Evolutionary conservation across 2,888 invertebrate genomes (phyloP).

Genomic region (Synanthedon myopaeformis): DNA sequence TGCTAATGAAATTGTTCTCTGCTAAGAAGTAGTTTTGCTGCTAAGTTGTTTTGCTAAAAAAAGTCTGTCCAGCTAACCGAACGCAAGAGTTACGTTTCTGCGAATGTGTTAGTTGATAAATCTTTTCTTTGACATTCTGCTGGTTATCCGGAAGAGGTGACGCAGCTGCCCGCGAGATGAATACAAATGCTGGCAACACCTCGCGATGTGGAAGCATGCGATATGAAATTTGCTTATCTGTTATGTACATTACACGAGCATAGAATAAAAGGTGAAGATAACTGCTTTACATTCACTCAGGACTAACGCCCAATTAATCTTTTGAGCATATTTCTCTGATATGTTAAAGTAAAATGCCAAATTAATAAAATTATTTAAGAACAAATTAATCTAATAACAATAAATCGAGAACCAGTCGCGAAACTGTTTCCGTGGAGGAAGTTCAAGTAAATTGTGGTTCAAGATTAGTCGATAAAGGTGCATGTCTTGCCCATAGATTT

Average conservation of each 20-base stretch:
- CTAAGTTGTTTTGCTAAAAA: too few species aligned
- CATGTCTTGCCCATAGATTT: background rate
- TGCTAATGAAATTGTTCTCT: too few species aligned
- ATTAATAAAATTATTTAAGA: background rate
- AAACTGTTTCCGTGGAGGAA: background rate
- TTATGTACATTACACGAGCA: too few species aligned
- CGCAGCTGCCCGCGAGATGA: conserved; percentile 20
- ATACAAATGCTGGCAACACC: conserved; percentile 16
- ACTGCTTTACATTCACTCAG: too few species aligned
- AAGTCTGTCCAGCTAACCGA: background rate
- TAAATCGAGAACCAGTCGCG: background rate
- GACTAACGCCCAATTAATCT: too few species aligned
- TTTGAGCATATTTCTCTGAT: too few species aligned
- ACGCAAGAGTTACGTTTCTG: background rate
- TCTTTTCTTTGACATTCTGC: conserved; percentile 6
- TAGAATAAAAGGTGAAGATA: too few species aligned
- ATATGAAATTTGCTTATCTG: background rate
- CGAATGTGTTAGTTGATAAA: background rate
- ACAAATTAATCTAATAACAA: background rate
- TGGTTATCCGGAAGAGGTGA: conserved; percentile 20
- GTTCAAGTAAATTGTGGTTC: background rate
- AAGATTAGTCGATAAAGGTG: background rate
- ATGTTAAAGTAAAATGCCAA: too few species aligned
- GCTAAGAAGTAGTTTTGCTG: too few species aligned
- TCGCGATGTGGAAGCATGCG: background rate